Evolutionary conservation across 2,113 vertebrate species (phyloP), one percentile per base, ranked within the genome.

Genomic region (Pseudorectes ferrugineus): DNA sequence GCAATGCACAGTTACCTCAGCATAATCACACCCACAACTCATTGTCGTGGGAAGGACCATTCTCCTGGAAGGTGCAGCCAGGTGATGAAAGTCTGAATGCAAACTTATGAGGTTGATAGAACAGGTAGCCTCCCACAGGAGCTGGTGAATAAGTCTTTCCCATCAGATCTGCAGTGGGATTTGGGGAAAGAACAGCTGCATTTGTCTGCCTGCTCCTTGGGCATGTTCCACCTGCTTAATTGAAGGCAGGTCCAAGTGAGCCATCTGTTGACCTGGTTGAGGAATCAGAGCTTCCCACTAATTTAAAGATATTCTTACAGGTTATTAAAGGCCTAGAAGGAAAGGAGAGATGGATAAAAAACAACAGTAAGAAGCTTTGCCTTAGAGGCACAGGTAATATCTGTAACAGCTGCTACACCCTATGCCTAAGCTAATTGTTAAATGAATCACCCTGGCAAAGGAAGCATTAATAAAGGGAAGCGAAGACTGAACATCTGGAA

Each of bases 321-420:
- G 16, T 96, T 92, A 96, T 85, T 48, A 70, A 79, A 81, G 89
- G 43, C 88, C 58, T 77, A 67, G 55, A 88, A 88, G 87, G 74
- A 73, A 83, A 78, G 67, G 49, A 88, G 84, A 75, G 14, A 35
- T 66, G 72, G 63, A 51, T 51, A 46, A 68, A 94, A 93, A 92
- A 51, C 62, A 70, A 73, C 55, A 8, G 91, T 71, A 76, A 94
- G 96, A 89, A 79, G 75, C 85, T 95, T 85, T 88, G 95, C 97
- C 97, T 97, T 57, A 75, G 81, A 96, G 97, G 94, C 88, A 82
- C 91, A 95, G 97, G 97, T 93, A 87, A 89, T 96, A 94, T 88
- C 92, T 77, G 75, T 48, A 96, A 90, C 97, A 97, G 97, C 92
- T 95, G 97, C 91, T 94, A 28, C 58, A 55, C 63, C 92, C 95